Conservation (phyloP, 2,113 vertebrate species). For the Poecilia latipinna region DNA sequence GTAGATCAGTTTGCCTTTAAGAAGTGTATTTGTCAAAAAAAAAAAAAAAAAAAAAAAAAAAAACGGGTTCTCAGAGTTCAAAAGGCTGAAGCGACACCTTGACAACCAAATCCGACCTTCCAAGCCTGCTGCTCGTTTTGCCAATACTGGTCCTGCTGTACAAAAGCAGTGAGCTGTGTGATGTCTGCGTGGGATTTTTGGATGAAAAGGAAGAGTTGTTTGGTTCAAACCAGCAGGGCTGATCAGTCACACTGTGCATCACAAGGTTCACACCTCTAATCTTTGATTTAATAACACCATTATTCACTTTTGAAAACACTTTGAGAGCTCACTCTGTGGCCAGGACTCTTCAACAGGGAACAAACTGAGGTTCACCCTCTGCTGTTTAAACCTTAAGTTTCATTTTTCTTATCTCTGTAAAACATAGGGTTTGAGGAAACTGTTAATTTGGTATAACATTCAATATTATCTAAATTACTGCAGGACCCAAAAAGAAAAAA, state of each 20-base stretch:
- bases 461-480: neutral
- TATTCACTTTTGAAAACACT: neutral
- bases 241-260: too few relatives aligned
- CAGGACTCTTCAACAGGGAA: neutral
- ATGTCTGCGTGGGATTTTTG: too few relatives aligned
- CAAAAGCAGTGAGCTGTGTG: constrained; percentile 14
- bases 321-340: constrained; percentile 15
- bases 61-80: constrained; percentile 7
- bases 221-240: too few relatives aligned
- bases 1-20: constrained; percentile 36
- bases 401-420: too few relatives aligned
- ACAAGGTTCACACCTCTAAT: too few relatives aligned
- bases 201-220: too few relatives aligned
- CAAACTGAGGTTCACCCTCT: too few relatives aligned
- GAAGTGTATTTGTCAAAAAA: neutral
- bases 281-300: too few relatives aligned
- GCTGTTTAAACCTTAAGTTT: too few relatives aligned
- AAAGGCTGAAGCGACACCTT: constrained; percentile 29
- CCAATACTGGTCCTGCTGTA: constrained; percentile 19
- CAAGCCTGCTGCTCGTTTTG: constrained; percentile 12
- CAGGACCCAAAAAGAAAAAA: neutral
- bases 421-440: too few relatives aligned
- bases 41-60: too few relatives aligned
- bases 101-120: constrained; percentile 35
- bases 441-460: neutral